These are phyloP conservation scores for Tachystola acroxantha DNA, from an alignment of 2,888 invertebrate genomes.

Conservation along the genomic window DNA sequence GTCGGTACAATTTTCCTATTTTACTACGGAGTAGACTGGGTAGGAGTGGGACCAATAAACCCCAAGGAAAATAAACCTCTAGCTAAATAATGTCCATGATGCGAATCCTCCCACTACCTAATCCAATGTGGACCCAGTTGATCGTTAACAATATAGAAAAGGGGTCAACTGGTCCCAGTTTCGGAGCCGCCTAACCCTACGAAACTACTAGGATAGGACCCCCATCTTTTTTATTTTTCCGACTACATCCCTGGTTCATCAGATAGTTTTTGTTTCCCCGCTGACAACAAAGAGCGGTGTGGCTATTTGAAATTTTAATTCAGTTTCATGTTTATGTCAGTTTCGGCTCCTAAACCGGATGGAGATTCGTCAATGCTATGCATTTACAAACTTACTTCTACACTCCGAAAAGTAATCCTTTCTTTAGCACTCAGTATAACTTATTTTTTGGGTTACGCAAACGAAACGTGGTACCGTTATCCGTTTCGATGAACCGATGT, in stretches of 20 bases:
- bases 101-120: no score
- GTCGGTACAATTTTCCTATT: no score
- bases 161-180: no score
- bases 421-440: not conserved
- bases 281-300: slow-evolving; percentile 53
- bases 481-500: slow-evolving; percentile 63
- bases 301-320: slow-evolving; percentile 70
- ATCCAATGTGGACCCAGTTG: no score
- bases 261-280: slow-evolving; percentile 35
- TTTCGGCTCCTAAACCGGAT: slow-evolving; percentile 60
- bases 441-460: slow-evolving; percentile 4
- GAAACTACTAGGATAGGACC: no score
- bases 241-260: slow-evolving; percentile 29
- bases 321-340: slow-evolving; percentile 58
- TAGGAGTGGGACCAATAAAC: no score
- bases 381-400: slow-evolving; percentile 24
- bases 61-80: no score
- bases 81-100: no score
- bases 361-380: slow-evolving; percentile 65
- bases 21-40: no score
- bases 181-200: no score
- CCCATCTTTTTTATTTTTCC: no score
- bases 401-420: not conserved
- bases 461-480: slow-evolving; percentile 27
- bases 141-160: no score